A percentile compares a stretch with the other conserved stretches of the same genome.
Conservation (phyloP, 2,888 invertebrate genomes). For the Thera obeliscata region DNA sequence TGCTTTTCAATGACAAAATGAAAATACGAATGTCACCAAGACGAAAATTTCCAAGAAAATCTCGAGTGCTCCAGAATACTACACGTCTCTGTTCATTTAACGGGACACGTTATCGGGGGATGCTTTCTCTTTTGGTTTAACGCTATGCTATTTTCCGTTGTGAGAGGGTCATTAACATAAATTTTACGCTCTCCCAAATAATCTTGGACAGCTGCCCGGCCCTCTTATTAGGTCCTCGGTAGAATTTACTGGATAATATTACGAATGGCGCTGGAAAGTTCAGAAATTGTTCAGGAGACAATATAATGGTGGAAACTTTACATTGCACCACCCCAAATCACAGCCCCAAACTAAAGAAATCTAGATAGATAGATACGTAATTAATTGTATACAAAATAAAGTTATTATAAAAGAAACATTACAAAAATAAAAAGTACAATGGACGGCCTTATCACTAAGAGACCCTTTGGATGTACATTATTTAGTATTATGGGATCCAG, state of each 20-base stretch:
- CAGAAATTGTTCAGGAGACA: conserved; percentile 16
- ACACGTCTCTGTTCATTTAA: conserved; percentile 60
- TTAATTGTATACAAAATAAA: too few relatives aligned
- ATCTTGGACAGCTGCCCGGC: conserved; percentile 69
- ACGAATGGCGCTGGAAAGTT: conserved; percentile 55
- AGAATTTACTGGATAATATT: conserved; percentile 66
- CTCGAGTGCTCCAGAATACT: conserved; percentile 50
- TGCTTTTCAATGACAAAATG: too few relatives aligned
- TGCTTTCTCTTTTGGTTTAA: conserved; percentile 68
- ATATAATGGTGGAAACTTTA: background rate
- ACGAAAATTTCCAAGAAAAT: conserved; percentile 38
- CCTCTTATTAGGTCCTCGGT: conserved; percentile 65
- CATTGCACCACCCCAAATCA: too few relatives aligned
- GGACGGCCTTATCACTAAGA: too few relatives aligned
- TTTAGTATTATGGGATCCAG: too few relatives aligned
- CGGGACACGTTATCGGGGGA: conserved; percentile 67
- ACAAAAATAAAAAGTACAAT: too few relatives aligned
- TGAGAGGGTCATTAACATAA: conserved; percentile 75
- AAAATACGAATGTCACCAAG: too few relatives aligned
- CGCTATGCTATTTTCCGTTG: conserved; percentile 68
- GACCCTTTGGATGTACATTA: too few relatives aligned
- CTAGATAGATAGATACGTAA: too few relatives aligned
- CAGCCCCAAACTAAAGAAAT: too few relatives aligned
- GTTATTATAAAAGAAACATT: too few relatives aligned
- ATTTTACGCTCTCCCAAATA: conserved; percentile 74